Percentiles rank a stretch among this genome's conserved stretches.
phyloP scores from a whole-genome alignment of 2,113 vertebrate species.

The Pelecanoides urinatrix region DNA sequence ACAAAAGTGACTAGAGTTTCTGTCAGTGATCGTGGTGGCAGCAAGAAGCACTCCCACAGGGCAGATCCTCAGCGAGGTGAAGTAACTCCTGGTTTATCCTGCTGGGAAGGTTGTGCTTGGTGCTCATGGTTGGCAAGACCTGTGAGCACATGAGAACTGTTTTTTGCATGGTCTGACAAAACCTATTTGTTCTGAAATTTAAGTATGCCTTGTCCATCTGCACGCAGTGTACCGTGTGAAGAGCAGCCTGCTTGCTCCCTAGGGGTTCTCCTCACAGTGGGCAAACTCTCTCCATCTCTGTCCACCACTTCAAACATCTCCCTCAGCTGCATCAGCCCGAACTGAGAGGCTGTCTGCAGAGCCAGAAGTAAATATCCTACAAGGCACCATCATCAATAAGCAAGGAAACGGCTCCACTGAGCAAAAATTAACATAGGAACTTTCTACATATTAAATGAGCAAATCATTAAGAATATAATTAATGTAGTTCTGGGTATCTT shows the following conservation, averaged over 20 bases:
- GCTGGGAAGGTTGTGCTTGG: neutral
- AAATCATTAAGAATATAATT: neutral
- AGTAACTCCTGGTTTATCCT: neutral
- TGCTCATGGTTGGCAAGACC: neutral
- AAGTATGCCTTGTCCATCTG: neutral
- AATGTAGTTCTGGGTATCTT: neutral
- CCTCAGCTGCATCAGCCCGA: neutral
- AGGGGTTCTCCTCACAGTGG: neutral
- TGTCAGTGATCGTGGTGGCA: neutral
- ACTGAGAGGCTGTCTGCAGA: neutral
- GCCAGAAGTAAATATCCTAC: neutral
- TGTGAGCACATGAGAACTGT: neutral
- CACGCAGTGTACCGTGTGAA: fast-evolving
- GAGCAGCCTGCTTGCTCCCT: neutral
- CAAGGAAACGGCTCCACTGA: neutral
- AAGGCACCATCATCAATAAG: neutral
- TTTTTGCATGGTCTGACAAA: neutral
- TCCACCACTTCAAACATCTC: neutral
- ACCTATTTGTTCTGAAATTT: neutral
- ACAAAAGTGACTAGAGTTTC: neutral
- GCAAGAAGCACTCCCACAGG: neutral
- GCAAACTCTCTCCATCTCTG: neutral
- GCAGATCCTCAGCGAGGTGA: neutral
- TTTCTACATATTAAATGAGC: neutral
- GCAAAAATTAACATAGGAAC: neutral